Conservation (phyloP, 2,888 invertebrate species). For the Tipula vernalis region DNA sequence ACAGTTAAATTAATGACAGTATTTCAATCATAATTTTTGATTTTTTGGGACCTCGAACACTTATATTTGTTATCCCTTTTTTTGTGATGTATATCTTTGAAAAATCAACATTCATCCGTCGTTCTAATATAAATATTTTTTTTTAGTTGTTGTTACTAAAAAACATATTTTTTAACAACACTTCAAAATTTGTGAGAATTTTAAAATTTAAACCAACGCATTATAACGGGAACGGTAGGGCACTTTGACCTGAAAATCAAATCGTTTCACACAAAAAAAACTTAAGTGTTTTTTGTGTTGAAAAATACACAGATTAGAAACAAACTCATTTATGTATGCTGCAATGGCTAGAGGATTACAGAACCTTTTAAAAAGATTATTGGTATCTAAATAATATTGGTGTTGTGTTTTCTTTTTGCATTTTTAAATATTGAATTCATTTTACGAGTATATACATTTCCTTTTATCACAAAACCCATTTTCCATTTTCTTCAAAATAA, state of each 20-base stretch:
- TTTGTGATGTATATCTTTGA: background rate
- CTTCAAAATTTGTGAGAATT: background rate
- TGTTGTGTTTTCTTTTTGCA: background rate
- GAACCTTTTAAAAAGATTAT: conserved; percentile 4
- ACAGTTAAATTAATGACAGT: background rate
- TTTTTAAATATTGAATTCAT: background rate
- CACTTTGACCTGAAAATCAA: background rate
- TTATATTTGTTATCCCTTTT: background rate
- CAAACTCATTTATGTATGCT: background rate
- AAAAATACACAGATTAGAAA: background rate
- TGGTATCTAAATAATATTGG: background rate
- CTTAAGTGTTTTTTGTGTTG: background rate
- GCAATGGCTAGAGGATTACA: background rate
- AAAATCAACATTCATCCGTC: background rate
- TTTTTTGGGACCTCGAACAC: background rate
- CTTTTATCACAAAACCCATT: background rate
- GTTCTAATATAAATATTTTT: background rate
- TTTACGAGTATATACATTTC: background rate
- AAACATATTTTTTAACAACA: background rate
- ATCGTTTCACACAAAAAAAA: background rate
- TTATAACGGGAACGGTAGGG: too few species aligned
- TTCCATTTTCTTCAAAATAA: background rate
- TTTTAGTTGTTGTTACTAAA: background rate
- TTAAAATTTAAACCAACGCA: background rate
- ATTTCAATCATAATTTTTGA: background rate